These are phyloP conservation scores for Ormyrus thymus DNA, from an alignment of 2,888 invertebrate species.

Conservation along the genomic window DNA sequence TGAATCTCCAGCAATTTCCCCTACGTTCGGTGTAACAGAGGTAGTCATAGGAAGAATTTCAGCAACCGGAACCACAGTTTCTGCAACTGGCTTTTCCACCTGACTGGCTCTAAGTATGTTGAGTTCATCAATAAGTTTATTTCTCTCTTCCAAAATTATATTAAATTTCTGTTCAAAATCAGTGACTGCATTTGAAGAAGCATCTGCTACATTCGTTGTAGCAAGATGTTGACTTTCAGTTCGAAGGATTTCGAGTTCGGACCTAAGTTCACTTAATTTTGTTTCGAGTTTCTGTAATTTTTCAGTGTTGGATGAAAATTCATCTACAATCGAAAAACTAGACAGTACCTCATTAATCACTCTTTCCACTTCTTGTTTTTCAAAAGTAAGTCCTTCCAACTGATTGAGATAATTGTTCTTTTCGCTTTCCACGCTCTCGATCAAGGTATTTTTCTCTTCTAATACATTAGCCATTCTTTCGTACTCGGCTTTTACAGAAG, in stretches of 20 bases:
- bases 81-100: constrained; percentile 30
- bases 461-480: neutral
- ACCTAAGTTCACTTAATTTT: constrained; percentile 5
- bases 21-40: neutral
- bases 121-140: constrained; percentile 49
- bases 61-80: constrained; percentile 15
- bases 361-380: constrained; percentile 52
- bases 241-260: constrained; percentile 46
- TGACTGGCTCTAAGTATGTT: constrained; percentile 37
- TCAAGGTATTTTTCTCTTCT: constrained; percentile 39
- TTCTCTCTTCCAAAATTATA: constrained; percentile 53
- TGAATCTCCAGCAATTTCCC: constrained; percentile 3
- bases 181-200: constrained; percentile 61
- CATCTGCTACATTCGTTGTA: constrained; percentile 53
- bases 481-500: neutral
- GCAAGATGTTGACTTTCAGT: constrained; percentile 59
- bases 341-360: neutral
- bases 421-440: constrained; percentile 39
- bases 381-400: constrained; percentile 39
- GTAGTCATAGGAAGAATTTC: neutral
- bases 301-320: constrained; percentile 10
- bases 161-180: constrained; percentile 28
- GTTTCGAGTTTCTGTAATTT: constrained; percentile 20
- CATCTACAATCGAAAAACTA: constrained; percentile 7
- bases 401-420: constrained; percentile 51